Conservation (phyloP, 2,797 vertebrate species). For the Hypotaenidia okinawae region DNA sequence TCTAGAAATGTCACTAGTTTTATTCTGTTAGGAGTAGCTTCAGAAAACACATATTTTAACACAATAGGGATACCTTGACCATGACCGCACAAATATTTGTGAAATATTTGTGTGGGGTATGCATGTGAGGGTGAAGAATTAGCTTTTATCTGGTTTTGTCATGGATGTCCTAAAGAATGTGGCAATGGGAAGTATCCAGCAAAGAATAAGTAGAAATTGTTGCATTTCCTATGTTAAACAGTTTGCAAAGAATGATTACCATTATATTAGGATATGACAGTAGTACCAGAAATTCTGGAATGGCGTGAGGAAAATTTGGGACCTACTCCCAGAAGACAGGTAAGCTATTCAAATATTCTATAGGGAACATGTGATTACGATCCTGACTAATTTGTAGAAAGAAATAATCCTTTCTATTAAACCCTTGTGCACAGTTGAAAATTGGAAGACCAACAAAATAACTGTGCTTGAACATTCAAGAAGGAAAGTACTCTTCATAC, state of each 20-base stretch:
- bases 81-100: neutral
- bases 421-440: neutral
- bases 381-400: neutral
- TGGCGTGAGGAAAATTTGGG: neutral
- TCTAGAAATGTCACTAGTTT: neutral
- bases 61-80: neutral
- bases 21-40: neutral
- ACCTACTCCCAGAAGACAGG: neutral
- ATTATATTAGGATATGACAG: neutral
- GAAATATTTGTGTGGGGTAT: neutral
- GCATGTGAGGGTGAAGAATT: neutral
- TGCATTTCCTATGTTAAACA: neutral
- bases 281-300: neutral
- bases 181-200: neutral
- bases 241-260: neutral
- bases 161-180: neutral
- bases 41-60: neutral
- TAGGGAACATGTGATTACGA: neutral
- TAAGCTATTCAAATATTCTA: neutral
- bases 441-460: neutral
- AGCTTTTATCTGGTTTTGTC: neutral
- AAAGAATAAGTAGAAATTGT: neutral
- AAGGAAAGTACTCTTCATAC: neutral
- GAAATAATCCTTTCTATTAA: neutral
- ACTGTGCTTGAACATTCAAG: neutral